Percentiles rank a stretch among this genome's conserved stretches.
Evolutionary conservation across 2,888 invertebrate genomes (phyloP).

Genomic region (Cynaeus angustus): DNA sequence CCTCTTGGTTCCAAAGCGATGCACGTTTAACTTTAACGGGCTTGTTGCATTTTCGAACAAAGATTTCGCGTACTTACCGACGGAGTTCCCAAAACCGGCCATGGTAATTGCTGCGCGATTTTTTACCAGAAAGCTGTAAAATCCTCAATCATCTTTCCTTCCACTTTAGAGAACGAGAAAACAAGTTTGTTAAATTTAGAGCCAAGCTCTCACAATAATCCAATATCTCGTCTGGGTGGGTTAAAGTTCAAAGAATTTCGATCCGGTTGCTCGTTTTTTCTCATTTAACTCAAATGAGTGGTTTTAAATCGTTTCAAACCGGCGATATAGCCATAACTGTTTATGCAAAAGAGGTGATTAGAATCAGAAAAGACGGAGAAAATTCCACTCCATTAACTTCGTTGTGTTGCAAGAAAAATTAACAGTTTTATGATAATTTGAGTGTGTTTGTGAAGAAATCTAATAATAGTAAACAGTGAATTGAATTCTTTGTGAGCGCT

Average conservation of each 20-base stretch:
- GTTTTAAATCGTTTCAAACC: not conserved
- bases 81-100: too few relatives aligned
- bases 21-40: slow-evolving; percentile 1
- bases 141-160: not conserved
- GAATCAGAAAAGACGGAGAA: too few relatives aligned
- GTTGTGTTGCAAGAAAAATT: too few relatives aligned
- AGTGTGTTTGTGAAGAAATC: too few relatives aligned
- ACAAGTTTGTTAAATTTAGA: not conserved
- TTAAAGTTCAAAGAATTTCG: slow-evolving; percentile 4
- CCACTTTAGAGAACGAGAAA: not conserved
- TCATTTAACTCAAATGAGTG: not conserved
- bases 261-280: not conserved
- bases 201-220: not conserved
- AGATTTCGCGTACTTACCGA: too few relatives aligned
- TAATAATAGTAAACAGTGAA: too few relatives aligned
- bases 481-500: too few relatives aligned
- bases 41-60: not conserved
- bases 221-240: not conserved
- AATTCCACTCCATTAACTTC: too few relatives aligned
- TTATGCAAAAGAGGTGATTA: too few relatives aligned
- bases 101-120: too few relatives aligned
- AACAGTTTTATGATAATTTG: too few relatives aligned
- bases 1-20: slow-evolving; percentile 12
- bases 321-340: not conserved
- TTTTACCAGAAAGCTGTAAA: too few relatives aligned